Evolutionary conservation across 2,888 invertebrate species (phyloP).

Genomic region (Thyatira batis): DNA sequence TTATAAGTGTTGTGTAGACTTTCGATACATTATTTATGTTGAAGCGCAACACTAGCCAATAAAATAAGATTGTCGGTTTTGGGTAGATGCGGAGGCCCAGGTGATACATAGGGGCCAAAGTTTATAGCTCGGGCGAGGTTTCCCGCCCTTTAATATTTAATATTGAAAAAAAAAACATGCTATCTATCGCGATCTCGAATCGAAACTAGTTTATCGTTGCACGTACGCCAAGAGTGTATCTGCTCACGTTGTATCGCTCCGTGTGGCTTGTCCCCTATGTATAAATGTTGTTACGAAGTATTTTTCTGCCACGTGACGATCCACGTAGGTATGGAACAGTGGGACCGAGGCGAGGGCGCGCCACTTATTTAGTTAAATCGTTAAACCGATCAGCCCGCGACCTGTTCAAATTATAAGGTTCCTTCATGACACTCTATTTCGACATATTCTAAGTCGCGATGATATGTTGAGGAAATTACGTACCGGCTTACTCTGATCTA

Average conservation of each 20-base stretch:
- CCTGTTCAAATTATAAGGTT: too few species aligned
- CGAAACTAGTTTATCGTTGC: slow-evolving; percentile 59
- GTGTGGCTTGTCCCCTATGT: slow-evolving; percentile 1
- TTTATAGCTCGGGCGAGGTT: slow-evolving; percentile 75
- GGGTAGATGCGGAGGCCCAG: slow-evolving; percentile 59
- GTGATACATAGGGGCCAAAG: slow-evolving; percentile 72
- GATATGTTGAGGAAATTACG: too few species aligned
- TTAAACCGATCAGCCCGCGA: too few species aligned
- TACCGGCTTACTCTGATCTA: too few species aligned
- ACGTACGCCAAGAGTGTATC: slow-evolving; percentile 17
- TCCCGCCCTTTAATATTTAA: slow-evolving; percentile 75
- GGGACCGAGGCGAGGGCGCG: too few species aligned
- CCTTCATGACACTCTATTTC: too few species aligned
- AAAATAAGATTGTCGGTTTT: slow-evolving; percentile 72
- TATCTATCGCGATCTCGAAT: slow-evolving; percentile 59
- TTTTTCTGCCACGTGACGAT: too few species aligned
- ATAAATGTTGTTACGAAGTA: too few species aligned
- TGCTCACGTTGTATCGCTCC: background rate
- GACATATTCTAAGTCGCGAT: too few species aligned
- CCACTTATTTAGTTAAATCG: too few species aligned
- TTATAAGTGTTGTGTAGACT: slow-evolving; percentile 1
- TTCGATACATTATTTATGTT: slow-evolving; percentile 34
- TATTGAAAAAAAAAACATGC: slow-evolving; percentile 65
- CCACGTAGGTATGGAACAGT: too few species aligned
- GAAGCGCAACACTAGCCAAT: slow-evolving; percentile 55